phyloP scores from a whole-genome alignment of 2,888 invertebrate species.

The Tanytarsus gracilentus region DNA sequence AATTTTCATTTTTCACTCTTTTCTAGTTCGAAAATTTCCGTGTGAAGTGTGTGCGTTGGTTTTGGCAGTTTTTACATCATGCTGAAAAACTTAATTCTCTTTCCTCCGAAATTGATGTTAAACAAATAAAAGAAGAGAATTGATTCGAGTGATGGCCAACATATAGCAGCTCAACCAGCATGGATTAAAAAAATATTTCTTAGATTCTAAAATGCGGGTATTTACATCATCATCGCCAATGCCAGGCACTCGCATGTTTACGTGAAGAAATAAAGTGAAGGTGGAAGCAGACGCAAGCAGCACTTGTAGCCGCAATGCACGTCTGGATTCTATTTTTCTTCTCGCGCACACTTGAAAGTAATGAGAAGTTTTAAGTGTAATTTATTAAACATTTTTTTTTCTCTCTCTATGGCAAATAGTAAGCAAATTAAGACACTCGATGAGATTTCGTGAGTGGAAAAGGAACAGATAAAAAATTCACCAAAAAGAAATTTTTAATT shows the following conservation, averaged over 20 bases:
- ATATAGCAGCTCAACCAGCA: background rate
- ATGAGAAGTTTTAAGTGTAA: constrained; percentile 20
- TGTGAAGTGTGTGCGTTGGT: background rate
- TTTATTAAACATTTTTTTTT: constrained; percentile 25
- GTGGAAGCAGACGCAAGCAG: too few species aligned
- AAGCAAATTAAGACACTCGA: constrained; percentile 13
- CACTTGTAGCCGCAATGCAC: too few species aligned
- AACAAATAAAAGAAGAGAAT: background rate
- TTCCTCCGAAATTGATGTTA: constrained; percentile 7
- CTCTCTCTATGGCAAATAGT: constrained; percentile 11
- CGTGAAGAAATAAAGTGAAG: background rate
- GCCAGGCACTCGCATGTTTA: background rate
- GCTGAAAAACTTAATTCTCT: background rate
- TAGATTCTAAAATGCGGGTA: background rate
- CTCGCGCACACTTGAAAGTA: background rate
- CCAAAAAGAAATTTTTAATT: background rate
- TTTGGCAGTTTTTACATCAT: background rate
- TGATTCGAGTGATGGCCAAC: constrained; percentile 10
- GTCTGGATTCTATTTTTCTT: too few species aligned
- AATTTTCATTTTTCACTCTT: background rate
- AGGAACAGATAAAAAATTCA: background rate
- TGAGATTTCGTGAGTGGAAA: background rate
- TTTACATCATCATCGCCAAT: constrained; percentile 4
- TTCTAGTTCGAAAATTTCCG: background rate
- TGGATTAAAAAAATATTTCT: background rate